phyloP scores from a whole-genome alignment of 2,797 vertebrate genomes.

The Centroberyx gerrardi region DNA sequence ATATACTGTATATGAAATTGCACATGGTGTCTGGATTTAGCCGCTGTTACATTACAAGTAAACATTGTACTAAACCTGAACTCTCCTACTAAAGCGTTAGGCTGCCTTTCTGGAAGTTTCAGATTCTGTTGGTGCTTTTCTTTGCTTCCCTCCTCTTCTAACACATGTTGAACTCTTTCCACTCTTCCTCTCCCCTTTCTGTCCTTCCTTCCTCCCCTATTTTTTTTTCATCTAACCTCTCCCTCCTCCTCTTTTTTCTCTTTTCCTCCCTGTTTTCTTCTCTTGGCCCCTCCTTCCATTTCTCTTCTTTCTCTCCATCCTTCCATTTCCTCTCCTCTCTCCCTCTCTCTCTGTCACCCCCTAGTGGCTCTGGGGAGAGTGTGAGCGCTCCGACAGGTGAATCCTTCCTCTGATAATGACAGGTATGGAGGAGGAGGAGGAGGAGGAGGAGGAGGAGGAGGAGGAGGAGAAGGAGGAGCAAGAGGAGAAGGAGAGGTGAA shows the following conservation, averaged over 20 bases:
- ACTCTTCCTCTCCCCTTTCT: conserved; percentile 2
- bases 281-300: conserved; percentile 10
- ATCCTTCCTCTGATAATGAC: conserved; percentile 97
- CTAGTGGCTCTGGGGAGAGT: conserved; percentile 83
- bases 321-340: conserved; percentile 6
- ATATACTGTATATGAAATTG: no score
- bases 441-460: conserved; percentile 61
- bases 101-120: no score
- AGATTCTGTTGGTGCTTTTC: conserved; percentile 11
- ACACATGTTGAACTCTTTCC: conserved; percentile 25
- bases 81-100: neutral
- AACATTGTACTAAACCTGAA: neutral
- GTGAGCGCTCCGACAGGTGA: conserved; percentile 92
- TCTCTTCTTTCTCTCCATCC: conserved; percentile 31
- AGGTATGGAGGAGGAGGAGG: conserved; percentile 86
- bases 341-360: conserved; percentile 19
- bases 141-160: conserved; percentile 36
- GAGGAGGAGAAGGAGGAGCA: neutral
- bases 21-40: no score
- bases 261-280: neutral
- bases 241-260: neutral
- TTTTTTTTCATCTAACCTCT: neutral
- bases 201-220: conserved; percentile 14
- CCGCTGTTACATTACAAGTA: no score
- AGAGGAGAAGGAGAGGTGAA: neutral